phyloP scores from a whole-genome alignment of 2,113 vertebrate genomes.

The Aplodontia rufa region DNA sequence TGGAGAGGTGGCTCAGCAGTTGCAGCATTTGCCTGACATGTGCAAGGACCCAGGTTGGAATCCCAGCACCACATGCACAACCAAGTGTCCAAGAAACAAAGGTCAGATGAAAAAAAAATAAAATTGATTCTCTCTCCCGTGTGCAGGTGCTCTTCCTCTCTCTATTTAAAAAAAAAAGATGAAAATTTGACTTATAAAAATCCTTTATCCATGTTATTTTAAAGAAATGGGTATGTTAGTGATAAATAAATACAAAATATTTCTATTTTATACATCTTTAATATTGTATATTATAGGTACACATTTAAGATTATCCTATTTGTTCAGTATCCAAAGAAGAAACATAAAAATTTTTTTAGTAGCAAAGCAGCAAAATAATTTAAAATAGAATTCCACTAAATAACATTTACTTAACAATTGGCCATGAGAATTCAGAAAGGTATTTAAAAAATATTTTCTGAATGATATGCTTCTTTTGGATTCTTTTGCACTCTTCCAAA shows the following conservation, averaged over 20 bases:
- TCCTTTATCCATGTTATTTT: neutral
- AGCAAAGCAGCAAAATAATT: constrained; percentile 38
- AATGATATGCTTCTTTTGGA: neutral
- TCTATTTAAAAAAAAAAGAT: too few relatives aligned
- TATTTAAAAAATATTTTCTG: neutral
- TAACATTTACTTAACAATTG: constrained; percentile 33
- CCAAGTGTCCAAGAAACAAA: too few relatives aligned
- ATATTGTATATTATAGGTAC: neutral
- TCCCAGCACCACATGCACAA: too few relatives aligned
- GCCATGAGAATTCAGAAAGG: neutral
- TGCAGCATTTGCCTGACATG: too few relatives aligned
- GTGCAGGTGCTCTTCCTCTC: too few relatives aligned
- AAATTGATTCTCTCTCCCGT: too few relatives aligned
- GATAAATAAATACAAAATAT: neutral
- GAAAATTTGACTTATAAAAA: neutral
- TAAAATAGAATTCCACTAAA: constrained; percentile 19
- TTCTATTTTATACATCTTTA: neutral
- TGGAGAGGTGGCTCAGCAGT: too few relatives aligned
- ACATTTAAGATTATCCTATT: neutral
- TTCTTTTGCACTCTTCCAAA: constrained; percentile 28
- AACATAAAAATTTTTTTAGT: neutral
- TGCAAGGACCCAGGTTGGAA: too few relatives aligned
- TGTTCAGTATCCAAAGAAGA: neutral
- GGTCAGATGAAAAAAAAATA: too few relatives aligned
- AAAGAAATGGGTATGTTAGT: neutral